phyloP scores from a whole-genome alignment of 1,140 invertebrate species.

The Drosophila littoralis region DNA sequence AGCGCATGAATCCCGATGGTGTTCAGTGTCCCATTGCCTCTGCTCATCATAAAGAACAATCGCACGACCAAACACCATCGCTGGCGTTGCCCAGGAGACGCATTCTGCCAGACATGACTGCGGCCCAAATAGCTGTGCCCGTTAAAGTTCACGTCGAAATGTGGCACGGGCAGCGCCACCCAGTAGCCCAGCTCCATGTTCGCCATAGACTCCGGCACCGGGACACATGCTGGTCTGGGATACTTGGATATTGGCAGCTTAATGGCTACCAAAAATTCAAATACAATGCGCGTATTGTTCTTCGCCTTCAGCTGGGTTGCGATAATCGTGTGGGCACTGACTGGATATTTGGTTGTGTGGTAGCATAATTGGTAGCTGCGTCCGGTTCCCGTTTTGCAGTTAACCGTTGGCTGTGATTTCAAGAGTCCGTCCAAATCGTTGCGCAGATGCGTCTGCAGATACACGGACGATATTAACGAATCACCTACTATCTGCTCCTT shows the following conservation, averaged over 20 bases:
- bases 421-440: conserved; percentile 3
- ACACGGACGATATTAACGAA: not conserved
- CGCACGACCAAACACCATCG: conserved; percentile 9
- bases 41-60: conserved; percentile 14
- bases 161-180: conserved; percentile 10
- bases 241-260: conserved; percentile 3
- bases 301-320: conserved; percentile 11
- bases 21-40: conserved; percentile 4
- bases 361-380: conserved; percentile 25
- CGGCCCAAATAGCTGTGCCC: conserved; percentile 7
- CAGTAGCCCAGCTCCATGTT: conserved; percentile 1
- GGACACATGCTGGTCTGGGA: not conserved
- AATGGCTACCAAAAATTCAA: conserved; percentile 15
- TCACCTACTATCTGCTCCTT: not conserved
- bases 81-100: conserved; percentile 1
- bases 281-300: conserved; percentile 6
- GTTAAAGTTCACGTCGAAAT: conserved; percentile 18
- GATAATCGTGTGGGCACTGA: conserved; percentile 24
- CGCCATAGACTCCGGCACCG: conserved; percentile 3
- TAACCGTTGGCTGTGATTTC: not conserved
- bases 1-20: conserved; percentile 22
- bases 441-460: conserved; percentile 15
- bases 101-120: conserved; percentile 19
- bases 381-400: not conserved
- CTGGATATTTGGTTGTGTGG: conserved; percentile 10